Evolutionary conservation across 1,140 invertebrate species (phyloP).

Genomic region (Planococcus citri): DNA sequence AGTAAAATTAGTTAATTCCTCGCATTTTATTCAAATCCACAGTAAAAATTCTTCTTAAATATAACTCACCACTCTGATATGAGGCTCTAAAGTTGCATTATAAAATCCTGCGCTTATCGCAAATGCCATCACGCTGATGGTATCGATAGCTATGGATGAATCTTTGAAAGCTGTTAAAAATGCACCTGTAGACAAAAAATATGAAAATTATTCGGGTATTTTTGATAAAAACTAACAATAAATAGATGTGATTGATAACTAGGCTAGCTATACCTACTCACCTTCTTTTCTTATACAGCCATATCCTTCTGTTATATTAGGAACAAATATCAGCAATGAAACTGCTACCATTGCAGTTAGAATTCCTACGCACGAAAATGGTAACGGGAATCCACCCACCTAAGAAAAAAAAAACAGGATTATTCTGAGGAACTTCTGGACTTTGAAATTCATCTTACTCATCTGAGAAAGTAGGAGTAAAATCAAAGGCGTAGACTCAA

Average conservation of each 20-base stretch:
- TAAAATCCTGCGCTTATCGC: constrained; percentile 39
- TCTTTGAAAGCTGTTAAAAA: constrained; percentile 32
- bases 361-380: constrained; percentile 45
- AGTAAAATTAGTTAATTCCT: neutral
- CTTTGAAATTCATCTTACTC: no score
- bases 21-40: no score
- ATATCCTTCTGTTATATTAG: neutral
- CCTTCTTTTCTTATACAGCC: neutral
- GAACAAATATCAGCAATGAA: constrained; percentile 29
- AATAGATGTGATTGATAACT: no score
- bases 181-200: constrained; percentile 28
- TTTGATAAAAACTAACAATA: no score
- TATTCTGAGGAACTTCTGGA: no score
- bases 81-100: constrained; percentile 41
- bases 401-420: constrained; percentile 25
- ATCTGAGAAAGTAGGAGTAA: no score
- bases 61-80: constrained; percentile 35
- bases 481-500: no score
- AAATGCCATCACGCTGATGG: constrained; percentile 33
- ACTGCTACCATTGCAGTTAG: constrained; percentile 39
- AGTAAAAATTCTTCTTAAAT: neutral
- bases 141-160: constrained; percentile 33
- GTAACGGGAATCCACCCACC: constrained; percentile 45
- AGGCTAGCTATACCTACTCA: no score
- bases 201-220: neutral